These are phyloP conservation scores for Acanthochromis polyacanthus DNA, from an alignment of 2,113 vertebrate genomes.

Conservation along the genomic window DNA sequence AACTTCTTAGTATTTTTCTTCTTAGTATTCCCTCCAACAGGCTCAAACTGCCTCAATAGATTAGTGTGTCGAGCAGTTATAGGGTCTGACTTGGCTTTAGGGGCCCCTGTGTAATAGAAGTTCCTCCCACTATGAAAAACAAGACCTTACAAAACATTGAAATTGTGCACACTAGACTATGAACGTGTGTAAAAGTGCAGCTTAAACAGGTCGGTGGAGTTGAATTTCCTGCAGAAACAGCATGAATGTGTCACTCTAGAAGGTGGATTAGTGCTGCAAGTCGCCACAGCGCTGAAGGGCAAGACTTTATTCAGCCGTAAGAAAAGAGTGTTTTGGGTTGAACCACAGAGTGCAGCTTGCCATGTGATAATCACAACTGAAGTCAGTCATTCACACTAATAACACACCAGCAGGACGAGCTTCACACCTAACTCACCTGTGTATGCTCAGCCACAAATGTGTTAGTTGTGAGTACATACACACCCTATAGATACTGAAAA, in stretches of 20 bases:
- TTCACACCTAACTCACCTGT: slow-evolving; percentile 38
- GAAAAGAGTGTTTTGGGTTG: slow-evolving; percentile 69
- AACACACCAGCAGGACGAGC: slow-evolving; percentile 19
- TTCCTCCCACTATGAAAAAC: not conserved
- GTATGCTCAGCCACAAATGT: slow-evolving; percentile 15
- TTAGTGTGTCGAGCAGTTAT: slow-evolving; percentile 29
- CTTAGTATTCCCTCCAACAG: not conserved
- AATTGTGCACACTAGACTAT: not conserved
- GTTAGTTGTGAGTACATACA: slow-evolving; percentile 31
- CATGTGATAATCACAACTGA: slow-evolving; percentile 50
- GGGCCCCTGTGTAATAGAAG: not conserved
- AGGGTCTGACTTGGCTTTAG: slow-evolving; percentile 10
- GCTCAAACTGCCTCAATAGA: slow-evolving; percentile 41
- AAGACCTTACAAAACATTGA: not conserved
- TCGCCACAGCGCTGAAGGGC: slow-evolving; percentile 34
- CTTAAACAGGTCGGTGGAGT: slow-evolving; percentile 29
- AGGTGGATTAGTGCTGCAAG: slow-evolving; percentile 54
- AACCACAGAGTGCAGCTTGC: slow-evolving; percentile 52
- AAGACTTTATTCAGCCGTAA: slow-evolving; percentile 50
- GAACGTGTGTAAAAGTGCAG: not conserved
- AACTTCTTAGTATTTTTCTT: slow-evolving; percentile 15
- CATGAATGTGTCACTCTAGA: slow-evolving; percentile 44
- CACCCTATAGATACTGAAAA: not conserved
- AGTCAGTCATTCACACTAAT: slow-evolving; percentile 53
- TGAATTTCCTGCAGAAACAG: slow-evolving; percentile 51